Conservation (phyloP, 2,888 invertebrate species). For the Agrochola macilenta region DNA sequence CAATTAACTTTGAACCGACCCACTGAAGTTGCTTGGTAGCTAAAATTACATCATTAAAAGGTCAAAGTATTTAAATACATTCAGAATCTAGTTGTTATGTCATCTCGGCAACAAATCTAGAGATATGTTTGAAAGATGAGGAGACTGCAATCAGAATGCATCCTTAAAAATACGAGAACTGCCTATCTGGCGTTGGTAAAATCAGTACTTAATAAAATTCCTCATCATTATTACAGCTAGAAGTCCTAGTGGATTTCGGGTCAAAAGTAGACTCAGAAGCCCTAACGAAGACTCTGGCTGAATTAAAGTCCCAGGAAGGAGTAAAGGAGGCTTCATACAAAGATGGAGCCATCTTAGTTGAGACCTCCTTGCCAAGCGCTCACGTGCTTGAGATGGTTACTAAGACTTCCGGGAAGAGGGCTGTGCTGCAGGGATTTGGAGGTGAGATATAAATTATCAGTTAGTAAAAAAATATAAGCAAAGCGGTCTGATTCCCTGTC, state of each 20-base stretch:
- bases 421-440: slow-evolving; percentile 95
- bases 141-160: neutral
- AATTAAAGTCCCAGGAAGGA: slow-evolving; percentile 73
- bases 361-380: slow-evolving; percentile 91
- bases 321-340: slow-evolving; percentile 87
- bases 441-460: slow-evolving; percentile 75
- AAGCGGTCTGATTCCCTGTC: neutral
- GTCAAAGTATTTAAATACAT: too few species aligned
- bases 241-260: slow-evolving; percentile 83
- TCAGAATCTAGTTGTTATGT: neutral
- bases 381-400: slow-evolving; percentile 86
- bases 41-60: too few species aligned
- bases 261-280: slow-evolving; percentile 71
- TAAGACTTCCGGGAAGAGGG: slow-evolving; percentile 92
- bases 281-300: slow-evolving; percentile 74
- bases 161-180: neutral
- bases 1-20: too few species aligned
- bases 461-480: neutral
- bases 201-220: neutral
- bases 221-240: slow-evolving; percentile 73
- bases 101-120: neutral
- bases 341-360: slow-evolving; percentile 92
- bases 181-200: neutral
- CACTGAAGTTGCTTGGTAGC: too few species aligned
- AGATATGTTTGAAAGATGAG: neutral